Base-by-base conservation (phyloP, 2,113 vertebrate species). In the Motacilla tschutschensis region DNA sequence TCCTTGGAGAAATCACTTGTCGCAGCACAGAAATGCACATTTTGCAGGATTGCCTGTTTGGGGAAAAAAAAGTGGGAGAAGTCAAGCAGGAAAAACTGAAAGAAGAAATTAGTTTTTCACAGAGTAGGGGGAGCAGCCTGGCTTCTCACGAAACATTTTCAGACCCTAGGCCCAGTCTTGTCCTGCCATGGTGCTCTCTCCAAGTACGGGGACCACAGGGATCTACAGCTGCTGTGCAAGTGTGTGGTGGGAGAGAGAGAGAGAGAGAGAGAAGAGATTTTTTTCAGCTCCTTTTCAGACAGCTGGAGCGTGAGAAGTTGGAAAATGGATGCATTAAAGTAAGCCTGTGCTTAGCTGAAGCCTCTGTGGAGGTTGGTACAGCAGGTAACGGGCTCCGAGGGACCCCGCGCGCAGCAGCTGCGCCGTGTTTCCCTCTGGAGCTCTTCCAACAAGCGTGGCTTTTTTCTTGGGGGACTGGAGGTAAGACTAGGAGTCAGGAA, bases 401-500 rank as follows among this genome's bases (percentile, higher is more conserved):
- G 86, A 90, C 59, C 25, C 59, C 51, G 47, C 47, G 73, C 2
- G 24, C 17, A 44, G 83, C 94, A 94, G 80, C 88, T 94, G 93
- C 2, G 0, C 66, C 9, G 21, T 1, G 15, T 65, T 89, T 79
- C 88, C 83, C 90, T 21, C 77, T 94, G 93, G 93, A 94, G 74
- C 74, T 38, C 75, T 91, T 92, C 90, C 91, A 95, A 88, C 33
- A 50, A 0, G 9, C 35, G 1, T 22, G 88, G 80, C 43, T 91
- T 71, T 74, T 57, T 79, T 63, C 74, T 54, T 69, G 41, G 40
- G 67, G 63, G 86, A 58, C 33, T 70, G 43, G 24, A 89, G 83
- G 88, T 93, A 95, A 93, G 80, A 91, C 80, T 65, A 40, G 94
- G 85, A 92, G 88, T 69, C 88, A 95, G 90, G 91, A 93, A 91